Evolutionary conservation across 2,113 vertebrate genomes (phyloP).

Genomic region (Fulica atra): DNA sequence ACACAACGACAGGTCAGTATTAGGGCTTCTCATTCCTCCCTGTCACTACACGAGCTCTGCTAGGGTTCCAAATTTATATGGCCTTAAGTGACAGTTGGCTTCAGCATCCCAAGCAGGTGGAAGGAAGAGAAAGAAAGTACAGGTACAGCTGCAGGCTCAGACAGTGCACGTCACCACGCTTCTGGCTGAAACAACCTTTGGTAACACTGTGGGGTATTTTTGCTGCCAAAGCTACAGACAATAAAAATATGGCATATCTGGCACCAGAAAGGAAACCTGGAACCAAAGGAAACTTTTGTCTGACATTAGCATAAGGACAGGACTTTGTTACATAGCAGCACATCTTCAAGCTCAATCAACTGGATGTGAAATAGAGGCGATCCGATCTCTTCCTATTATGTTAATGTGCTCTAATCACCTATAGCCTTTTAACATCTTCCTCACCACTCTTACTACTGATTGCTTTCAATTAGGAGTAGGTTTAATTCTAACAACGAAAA

Average conservation of each 20-base stretch:
- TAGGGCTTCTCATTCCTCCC: not conserved
- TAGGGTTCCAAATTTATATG: not conserved
- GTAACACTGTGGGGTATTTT: not conserved
- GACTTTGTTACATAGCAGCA: not conserved
- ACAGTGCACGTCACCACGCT: not conserved
- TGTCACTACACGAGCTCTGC: not conserved
- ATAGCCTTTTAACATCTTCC: slow-evolving; percentile 9
- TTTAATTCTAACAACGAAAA: not conserved
- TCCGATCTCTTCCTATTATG: not conserved
- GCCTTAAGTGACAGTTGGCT: not conserved
- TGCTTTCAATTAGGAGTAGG: not conserved
- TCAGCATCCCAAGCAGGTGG: not conserved
- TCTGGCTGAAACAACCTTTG: not conserved
- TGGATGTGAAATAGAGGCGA: not conserved
- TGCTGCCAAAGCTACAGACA: not conserved
- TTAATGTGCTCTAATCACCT: not conserved
- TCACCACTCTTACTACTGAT: not conserved
- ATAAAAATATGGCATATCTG: not conserved
- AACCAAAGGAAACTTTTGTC: not conserved
- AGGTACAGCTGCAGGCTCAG: not conserved
- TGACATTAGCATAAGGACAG: not conserved
- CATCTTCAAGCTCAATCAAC: not conserved
- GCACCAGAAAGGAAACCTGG: not conserved
- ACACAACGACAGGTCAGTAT: not conserved
- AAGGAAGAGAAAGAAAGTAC: not conserved